phyloP scores from a whole-genome alignment of 1,140 invertebrate species.

The Drosophila tristis region DNA sequence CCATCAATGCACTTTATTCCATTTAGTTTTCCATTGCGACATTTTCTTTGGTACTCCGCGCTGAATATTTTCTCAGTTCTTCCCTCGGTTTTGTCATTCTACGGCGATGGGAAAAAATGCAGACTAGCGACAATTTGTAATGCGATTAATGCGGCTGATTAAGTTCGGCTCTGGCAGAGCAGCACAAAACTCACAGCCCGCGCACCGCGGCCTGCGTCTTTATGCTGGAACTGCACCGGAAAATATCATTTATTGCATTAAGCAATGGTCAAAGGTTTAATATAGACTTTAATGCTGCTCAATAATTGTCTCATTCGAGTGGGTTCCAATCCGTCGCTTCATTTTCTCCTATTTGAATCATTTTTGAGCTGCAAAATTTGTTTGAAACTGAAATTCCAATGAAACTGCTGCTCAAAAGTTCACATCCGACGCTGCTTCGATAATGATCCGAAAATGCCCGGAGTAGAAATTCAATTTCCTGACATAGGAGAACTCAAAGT shows the following conservation, averaged over 20 bases:
- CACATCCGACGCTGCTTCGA: too few relatives aligned
- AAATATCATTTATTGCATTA: too few relatives aligned
- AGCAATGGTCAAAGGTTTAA: too few relatives aligned
- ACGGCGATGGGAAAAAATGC: slow-evolving; percentile 57
- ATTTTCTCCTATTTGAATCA: too few relatives aligned
- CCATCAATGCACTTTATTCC: slow-evolving; percentile 63
- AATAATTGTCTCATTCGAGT: too few relatives aligned
- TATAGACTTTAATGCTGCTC: too few relatives aligned
- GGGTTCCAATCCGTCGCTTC: too few relatives aligned
- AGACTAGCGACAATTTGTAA: slow-evolving; percentile 70
- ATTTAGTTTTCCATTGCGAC: slow-evolving; percentile 70
- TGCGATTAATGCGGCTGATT: slow-evolving; percentile 77
- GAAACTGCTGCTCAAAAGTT: too few relatives aligned
- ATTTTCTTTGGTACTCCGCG: slow-evolving; percentile 26
- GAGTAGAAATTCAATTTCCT: not conserved
- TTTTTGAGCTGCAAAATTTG: too few relatives aligned
- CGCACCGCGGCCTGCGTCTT: not conserved
- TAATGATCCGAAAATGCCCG: too few relatives aligned
- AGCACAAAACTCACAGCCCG: slow-evolving; percentile 4
- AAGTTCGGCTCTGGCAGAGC: slow-evolving; percentile 49
- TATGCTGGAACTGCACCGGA: too few relatives aligned
- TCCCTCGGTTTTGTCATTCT: not conserved
- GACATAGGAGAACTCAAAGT: not conserved
- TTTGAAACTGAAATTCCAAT: too few relatives aligned
- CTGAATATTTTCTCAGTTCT: slow-evolving; percentile 4